These are phyloP conservation scores for Meiosimyza platycephala DNA, from an alignment of 2,888 invertebrate genomes.

Conservation along the genomic window DNA sequence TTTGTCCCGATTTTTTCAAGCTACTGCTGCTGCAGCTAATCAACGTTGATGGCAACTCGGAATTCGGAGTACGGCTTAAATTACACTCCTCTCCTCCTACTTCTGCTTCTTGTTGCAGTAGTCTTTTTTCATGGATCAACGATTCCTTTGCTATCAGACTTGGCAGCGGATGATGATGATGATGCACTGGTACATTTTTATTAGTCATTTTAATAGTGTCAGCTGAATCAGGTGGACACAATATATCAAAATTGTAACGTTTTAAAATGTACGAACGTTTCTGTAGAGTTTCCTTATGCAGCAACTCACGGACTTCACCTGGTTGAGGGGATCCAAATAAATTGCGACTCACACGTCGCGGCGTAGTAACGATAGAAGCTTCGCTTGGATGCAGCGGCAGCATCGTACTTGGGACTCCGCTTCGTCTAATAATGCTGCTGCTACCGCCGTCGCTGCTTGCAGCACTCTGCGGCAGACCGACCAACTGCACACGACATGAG, in stretches of 20 bases:
- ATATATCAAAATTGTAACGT: conserved; percentile 30
- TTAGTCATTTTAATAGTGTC: not conserved
- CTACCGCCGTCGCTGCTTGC: not conserved
- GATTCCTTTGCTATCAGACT: conserved; percentile 24
- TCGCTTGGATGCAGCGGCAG: not conserved
- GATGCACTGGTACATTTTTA: not conserved
- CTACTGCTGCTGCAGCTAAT: not conserved
- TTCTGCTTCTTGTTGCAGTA: not conserved
- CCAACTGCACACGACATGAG: conserved; percentile 27
- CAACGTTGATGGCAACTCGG: not conserved
- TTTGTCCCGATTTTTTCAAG: conserved; percentile 4
- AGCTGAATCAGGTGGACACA: not conserved
- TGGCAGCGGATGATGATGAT: not conserved
- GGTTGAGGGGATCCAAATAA: conserved; percentile 26
- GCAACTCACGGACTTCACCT: conserved; percentile 21
- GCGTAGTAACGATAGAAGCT: not conserved
- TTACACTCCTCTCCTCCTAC: not conserved
- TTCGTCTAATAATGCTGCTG: not conserved
- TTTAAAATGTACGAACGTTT: conserved; percentile 18
- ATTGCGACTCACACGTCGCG: conserved; percentile 26
- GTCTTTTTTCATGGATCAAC: conserved; percentile 17
- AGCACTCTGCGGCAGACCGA: conserved; percentile 21
- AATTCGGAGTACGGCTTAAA: not conserved
- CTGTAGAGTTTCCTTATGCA: conserved; percentile 18
- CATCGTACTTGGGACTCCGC: not conserved